Base-by-base conservation (phyloP, 2,797 vertebrate species). In the Etheostoma perlongum region DNA sequence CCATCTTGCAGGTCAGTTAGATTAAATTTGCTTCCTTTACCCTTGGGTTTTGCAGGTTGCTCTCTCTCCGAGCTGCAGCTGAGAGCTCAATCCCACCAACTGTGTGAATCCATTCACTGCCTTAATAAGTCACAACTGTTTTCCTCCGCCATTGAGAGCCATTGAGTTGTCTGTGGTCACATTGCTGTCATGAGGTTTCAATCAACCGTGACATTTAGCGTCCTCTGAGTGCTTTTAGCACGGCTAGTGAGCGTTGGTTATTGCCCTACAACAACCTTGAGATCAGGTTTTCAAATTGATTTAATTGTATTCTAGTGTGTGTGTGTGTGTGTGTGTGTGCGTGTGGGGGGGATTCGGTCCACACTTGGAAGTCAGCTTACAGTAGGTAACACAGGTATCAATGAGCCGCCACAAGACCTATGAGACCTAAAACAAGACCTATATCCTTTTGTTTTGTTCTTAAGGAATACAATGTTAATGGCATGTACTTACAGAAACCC, bases 181-280 rank as follows among this genome's bases (percentile, higher is more conserved):
- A 63, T 64, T 81, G 70, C 74, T 73, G 89, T 90, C 87, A 87
- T 88, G 65, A 85, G 88, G 85, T 90, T 91, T 92, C 89, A 87
- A 91, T 93, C 84, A 88, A 74, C 71, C 44, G 0, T 91, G 86
- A 89, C 84, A 87, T 90, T 89, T 88, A 73, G 23, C 18, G 72
- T 88, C 88, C 78, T 80, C 55, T 51, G 81, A 85, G 81, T 67
- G 73, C 64, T 88, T 87, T 92, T 81, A 81, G 55, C 68, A 25
- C 0, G 0, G 49, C 65, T 74, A 79, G 64, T 44, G 25, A 61
- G 76, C 53, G 74, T 78, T 72, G 36, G 36, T 48, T 72, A 66
- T 66, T 57, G 27, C 51, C 65, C 61, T 67, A 65, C 47, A 64
- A 27, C 60, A 72, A 71, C 54, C 48, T 57, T 73, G 49, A 49